Conservation (phyloP, 2,888 invertebrate species). For the Siphonodentalium dalli region DNA sequence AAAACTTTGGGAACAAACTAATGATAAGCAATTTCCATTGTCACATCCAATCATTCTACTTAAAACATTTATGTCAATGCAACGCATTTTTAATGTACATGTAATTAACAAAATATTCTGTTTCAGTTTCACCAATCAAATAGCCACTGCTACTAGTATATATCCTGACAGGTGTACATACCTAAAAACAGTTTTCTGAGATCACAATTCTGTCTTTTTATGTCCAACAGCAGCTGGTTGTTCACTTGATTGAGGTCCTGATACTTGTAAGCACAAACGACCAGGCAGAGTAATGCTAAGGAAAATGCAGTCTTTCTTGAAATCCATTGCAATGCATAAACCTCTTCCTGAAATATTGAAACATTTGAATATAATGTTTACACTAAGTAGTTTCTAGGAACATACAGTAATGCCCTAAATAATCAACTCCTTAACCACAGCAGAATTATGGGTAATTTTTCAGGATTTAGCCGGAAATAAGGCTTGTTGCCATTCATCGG, state of each 20-base stretch:
- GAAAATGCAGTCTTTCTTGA: slow-evolving; percentile 65
- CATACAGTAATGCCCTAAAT: no score
- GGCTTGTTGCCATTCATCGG: no score
- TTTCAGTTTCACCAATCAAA: neutral
- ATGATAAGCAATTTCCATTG: no score
- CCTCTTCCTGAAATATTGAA: slow-evolving; percentile 51
- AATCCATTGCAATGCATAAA: slow-evolving; percentile 67
- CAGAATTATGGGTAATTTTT: no score
- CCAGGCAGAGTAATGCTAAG: slow-evolving; percentile 58
- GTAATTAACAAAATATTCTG: no score
- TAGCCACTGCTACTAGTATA: neutral
- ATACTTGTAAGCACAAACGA: slow-evolving; percentile 62
- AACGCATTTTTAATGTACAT: no score
- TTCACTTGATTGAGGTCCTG: slow-evolving; percentile 66
- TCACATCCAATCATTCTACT: no score
- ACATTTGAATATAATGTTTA: neutral
- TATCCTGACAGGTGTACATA: neutral
- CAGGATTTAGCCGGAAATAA: no score
- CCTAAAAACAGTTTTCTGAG: slow-evolving; percentile 28
- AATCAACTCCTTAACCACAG: no score
- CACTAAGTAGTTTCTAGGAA: neutral
- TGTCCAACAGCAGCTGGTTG: slow-evolving; percentile 65
- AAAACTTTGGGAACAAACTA: no score
- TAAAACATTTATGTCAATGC: no score
- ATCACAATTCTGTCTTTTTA: slow-evolving; percentile 63